Evolutionary conservation across 23 tunicate species (phyloP).

Genomic region (Trididemnum clinides): DNA sequence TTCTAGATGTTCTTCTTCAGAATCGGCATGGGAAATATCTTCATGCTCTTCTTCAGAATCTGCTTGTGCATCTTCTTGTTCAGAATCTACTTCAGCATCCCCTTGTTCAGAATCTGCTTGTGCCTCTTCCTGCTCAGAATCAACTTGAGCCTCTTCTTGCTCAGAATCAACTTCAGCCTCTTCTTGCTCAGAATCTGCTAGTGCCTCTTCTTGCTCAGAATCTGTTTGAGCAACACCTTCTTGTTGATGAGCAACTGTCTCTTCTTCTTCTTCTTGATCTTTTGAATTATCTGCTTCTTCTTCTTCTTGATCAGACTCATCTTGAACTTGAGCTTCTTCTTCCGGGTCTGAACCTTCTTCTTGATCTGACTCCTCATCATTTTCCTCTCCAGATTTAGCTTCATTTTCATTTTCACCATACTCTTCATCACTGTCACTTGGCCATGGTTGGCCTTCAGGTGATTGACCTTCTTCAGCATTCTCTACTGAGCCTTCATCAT

Average conservation of each 20-base stretch:
- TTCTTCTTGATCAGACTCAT: background rate
- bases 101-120: background rate
- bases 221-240: background rate
- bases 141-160: background rate
- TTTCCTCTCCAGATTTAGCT: background rate
- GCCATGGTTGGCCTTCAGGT: slow-evolving; percentile 5
- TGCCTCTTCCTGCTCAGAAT: background rate
- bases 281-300: background rate
- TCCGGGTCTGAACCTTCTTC: background rate
- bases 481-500: slow-evolving; percentile 4
- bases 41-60: background rate
- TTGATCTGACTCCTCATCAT: background rate
- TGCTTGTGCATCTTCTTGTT: slow-evolving; percentile 17
- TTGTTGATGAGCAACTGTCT: background rate
- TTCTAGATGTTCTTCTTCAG: background rate
- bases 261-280: background rate
- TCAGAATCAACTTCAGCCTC: background rate
- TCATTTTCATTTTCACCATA: background rate
- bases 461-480: slow-evolving; percentile 16
- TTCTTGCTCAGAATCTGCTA: background rate
- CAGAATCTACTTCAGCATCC: slow-evolving; percentile 3
- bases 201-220: background rate
- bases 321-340: background rate
- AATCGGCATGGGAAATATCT: background rate
- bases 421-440: slow-evolving; percentile 28